Conservation (phyloP, 2,797 vertebrate genomes). For the Parauchenoglanis punctatus region DNA sequence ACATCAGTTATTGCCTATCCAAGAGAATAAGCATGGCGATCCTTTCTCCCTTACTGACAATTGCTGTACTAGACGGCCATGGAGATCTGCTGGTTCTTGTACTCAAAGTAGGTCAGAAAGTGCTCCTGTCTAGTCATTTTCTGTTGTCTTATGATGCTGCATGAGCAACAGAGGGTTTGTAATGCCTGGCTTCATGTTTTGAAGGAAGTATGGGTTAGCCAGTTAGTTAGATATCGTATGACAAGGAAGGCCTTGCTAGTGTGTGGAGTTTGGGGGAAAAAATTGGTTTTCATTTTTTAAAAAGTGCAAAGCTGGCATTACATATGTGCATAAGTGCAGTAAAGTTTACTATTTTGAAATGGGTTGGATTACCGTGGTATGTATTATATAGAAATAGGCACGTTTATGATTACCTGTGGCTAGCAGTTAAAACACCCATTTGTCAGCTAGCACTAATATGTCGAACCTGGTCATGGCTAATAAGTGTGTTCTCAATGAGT, state of each 20-base stretch:
- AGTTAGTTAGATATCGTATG: neutral
- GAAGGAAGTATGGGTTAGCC: neutral
- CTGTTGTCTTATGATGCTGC: neutral
- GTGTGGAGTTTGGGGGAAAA: neutral
- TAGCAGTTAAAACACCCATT: conserved; percentile 6
- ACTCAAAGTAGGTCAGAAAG: neutral
- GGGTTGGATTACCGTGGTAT: neutral
- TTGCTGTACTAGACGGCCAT: neutral
- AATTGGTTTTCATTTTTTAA: neutral
- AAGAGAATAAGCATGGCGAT: neutral
- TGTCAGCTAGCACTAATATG: neutral
- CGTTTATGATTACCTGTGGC: neutral
- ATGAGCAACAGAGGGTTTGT: neutral
- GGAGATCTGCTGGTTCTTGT: neutral
- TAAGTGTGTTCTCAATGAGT: conserved; percentile 3
- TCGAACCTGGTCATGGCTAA: neutral
- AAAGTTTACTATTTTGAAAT: neutral
- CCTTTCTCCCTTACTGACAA: neutral
- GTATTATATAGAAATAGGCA: neutral
- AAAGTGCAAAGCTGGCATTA: neutral
- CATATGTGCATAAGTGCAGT: neutral
- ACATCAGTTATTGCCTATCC: neutral
- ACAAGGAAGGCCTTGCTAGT: neutral
- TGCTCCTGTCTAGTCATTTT: neutral
- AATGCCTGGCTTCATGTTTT: neutral